Evolutionary conservation across 2,113 vertebrate species (phyloP), one percentile per base, ranked within the genome.

Genomic region (Embiotoca jacksoni): DNA sequence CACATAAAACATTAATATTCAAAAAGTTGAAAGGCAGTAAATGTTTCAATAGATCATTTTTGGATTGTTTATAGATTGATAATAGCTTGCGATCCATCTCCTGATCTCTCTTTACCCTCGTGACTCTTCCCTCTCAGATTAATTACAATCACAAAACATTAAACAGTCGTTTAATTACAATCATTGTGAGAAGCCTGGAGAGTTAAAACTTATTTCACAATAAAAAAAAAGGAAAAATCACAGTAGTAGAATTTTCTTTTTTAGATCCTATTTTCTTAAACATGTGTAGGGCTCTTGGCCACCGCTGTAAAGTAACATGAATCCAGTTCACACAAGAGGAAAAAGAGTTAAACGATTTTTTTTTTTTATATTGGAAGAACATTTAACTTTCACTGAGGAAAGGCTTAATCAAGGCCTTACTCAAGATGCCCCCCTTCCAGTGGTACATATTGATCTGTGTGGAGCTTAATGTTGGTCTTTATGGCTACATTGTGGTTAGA

Each of bases 401-500:
- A 59, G 52, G 77, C 52, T 72, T 88, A 76, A 83, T 86, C 72
- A 55, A 56, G 50, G 49, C 85, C 77, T 77, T 71, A 81, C 66
- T 78, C 39, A 49, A 35, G 59, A 63, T 37, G 2, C 63, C 61
- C 46, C 80, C 59, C 63, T 41, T 78, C 77, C 77, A 83, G 82
- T 81, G 85, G 82, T 82, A 36, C 36, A 36, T 93, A 95, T 95
- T 87, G 94, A 95, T 94, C 90, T 80, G 68, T 10, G 80, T 88
- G 88, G 49, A 83, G 87, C 88, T 88, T 92, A 90, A 92, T 89
- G 89, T 88, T 82, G 83, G 89, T 86, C 84, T 93, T 93, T 93
- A 92, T 90, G 88, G 85, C 84, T 75, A 82, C 37, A 39, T 80
- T 92, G 94, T 66, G 92, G 92, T 92, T 86, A 90, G 91, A 89